These are phyloP conservation scores for Ganaspis brasiliensis DNA, from an alignment of 2,888 invertebrate genomes.

Conservation along the genomic window DNA sequence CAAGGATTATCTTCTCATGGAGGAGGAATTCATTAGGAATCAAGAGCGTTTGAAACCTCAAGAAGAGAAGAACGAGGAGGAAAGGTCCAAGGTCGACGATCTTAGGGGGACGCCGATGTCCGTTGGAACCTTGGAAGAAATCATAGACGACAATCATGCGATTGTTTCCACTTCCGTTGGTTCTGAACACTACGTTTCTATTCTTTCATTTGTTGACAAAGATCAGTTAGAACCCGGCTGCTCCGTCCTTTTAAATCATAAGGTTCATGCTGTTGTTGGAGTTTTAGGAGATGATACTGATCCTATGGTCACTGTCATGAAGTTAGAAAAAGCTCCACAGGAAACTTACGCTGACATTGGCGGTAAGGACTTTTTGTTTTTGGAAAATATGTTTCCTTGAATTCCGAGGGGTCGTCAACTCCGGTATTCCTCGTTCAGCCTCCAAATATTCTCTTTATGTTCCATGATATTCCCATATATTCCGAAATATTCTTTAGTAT, in stretches of 20 bases:
- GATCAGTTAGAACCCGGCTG: slow-evolving; percentile 99
- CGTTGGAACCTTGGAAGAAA: slow-evolving; percentile 99
- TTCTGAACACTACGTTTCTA: slow-evolving; percentile 99
- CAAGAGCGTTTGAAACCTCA: slow-evolving; percentile 99
- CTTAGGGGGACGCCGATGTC: slow-evolving; percentile 99
- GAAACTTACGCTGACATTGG: slow-evolving; percentile 99
- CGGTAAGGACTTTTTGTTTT: slow-evolving; percentile 79
- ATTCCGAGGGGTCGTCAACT: too few relatives aligned
- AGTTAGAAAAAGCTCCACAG: slow-evolving; percentile 99
- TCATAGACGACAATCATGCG: slow-evolving; percentile 99
- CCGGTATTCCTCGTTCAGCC: too few relatives aligned
- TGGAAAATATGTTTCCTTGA: too few relatives aligned
- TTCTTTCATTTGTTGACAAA: slow-evolving; percentile 99
- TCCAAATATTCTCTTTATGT: too few relatives aligned
- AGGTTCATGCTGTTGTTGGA: slow-evolving; percentile 99
- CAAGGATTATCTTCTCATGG: slow-evolving; percentile 99
- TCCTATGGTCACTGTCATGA: slow-evolving; percentile 99
- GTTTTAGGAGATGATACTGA: slow-evolving; percentile 99
- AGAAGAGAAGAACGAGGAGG: slow-evolving; percentile 99
- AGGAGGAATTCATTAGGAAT: slow-evolving; percentile 99
- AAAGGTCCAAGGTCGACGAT: slow-evolving; percentile 98
- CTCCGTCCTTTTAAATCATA: slow-evolving; percentile 98
- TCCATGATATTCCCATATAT: too few relatives aligned
- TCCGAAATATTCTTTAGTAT: too few relatives aligned
- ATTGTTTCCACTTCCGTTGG: slow-evolving; percentile 99